These are phyloP conservation scores for Brachionus asplanchnoidis DNA, from an alignment of 1,140 invertebrate genomes.

Conservation along the genomic window DNA sequence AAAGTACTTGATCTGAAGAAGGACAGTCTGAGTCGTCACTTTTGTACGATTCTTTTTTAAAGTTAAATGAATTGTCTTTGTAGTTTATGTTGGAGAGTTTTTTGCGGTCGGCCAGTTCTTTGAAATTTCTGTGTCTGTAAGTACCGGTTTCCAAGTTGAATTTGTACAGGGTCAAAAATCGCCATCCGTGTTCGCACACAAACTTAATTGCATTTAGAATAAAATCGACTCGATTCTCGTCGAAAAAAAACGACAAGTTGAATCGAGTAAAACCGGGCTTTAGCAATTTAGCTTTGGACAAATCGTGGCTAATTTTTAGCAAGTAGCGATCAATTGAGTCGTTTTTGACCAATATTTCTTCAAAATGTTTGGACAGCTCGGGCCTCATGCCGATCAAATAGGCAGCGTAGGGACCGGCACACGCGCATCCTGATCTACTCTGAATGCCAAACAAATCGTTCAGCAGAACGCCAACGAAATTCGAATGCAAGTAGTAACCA, in stretches of 20 bases:
- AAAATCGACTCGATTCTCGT: conserved; percentile 70
- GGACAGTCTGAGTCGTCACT: neutral
- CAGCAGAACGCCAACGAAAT: conserved; percentile 29
- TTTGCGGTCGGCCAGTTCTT: neutral
- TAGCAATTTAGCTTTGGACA: neutral
- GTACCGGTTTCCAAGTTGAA: conserved; percentile 79
- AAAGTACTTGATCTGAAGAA: neutral
- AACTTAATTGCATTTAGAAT: conserved; percentile 77
- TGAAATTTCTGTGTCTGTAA: conserved; percentile 69
- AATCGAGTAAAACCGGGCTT: conserved; percentile 78
- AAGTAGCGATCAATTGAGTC: neutral
- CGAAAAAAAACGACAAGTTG: conserved; percentile 77
- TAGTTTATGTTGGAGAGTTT: conserved; percentile 24
- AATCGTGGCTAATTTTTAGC: neutral
- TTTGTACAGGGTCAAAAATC: conserved; percentile 77
- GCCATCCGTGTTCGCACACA: conserved; percentile 81
- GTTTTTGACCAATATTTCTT: conserved; percentile 34
- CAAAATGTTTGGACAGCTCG: neutral
- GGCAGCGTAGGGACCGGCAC: conserved; percentile 11
- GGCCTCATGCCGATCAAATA: neutral
- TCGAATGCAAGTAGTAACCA: conserved; percentile 10
- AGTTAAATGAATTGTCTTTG: conserved; percentile 18
- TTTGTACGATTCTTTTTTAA: neutral
- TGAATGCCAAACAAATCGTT: conserved; percentile 42
- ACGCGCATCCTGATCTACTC: conserved; percentile 34